Evolutionary conservation across 1,140 invertebrate genomes (phyloP), one percentile per base, ranked within the genome.

Genomic region (Rhagoletis zephyria): DNA sequence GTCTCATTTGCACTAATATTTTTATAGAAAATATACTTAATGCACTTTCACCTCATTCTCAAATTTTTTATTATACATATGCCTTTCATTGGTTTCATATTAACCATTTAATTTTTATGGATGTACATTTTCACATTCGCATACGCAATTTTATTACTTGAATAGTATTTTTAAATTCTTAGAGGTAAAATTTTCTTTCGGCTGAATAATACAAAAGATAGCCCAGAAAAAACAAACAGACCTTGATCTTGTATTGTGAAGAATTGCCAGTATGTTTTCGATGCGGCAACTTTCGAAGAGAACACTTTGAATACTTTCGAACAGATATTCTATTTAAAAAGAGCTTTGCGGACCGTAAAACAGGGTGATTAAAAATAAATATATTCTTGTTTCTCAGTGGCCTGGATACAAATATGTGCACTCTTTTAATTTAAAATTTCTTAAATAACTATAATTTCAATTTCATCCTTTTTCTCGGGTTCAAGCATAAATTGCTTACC

Each of bases 221-320:
- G 67, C 30, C 60, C 19, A 63, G 48, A 60, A 65, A n/a, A 48
- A 19, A 30, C 30, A 63, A 87, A 14, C 67, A 74, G 70, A 42
- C 51, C 51, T 87, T 87, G 74, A 81, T 81, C 51, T 87, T 74
- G 64, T 45, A 87, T 63, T 30, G 42, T 45, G 59, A 2, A 85
- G 19, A 81, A 4, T 67, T 7, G 51, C 64, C 19, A 9, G n/a
- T 10, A 61, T 63, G 51, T 61, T 51, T 85, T 60, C 30, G 63
- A 40, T 30, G 16, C 19, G 14, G n/a, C 19, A 87, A 51, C 56
- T 60, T 61, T 77, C 63, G 30, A 77, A 42, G 67, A 70, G 42
- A 56, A 70, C 60, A 48, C 2, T 67, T 65, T 10, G 48, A 67
- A 87, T 65, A 64, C 7, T 63, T 63, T 85, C 59, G 59, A 19